phyloP scores from a whole-genome alignment of 2,113 vertebrate genomes.

The Speoplatyrhinus poulsoni region DNA sequence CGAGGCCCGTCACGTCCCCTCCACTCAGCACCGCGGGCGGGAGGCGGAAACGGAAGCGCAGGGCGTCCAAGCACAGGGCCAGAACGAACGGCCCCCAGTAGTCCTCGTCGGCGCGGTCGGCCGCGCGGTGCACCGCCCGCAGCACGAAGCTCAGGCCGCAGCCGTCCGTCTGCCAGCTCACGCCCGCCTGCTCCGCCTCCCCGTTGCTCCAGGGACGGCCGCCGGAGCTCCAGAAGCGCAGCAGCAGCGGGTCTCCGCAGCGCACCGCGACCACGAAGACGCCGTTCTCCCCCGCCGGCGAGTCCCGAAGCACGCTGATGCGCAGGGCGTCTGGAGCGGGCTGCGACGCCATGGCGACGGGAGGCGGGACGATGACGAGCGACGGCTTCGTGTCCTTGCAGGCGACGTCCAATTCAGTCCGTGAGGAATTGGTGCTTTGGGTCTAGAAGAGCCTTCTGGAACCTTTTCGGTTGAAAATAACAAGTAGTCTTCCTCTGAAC shows the following conservation, averaged over 20 bases:
- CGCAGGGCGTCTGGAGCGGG: conserved; percentile 44
- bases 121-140: conserved; percentile 42
- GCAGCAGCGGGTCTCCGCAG: conserved; percentile 57
- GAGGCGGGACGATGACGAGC: conserved; percentile 56
- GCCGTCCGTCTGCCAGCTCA: not conserved
- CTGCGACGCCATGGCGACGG: conserved; percentile 67
- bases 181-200: conserved; percentile 63
- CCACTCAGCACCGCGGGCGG: conserved; percentile 19
- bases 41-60: conserved; percentile 56
- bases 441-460: not conserved
- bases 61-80: conserved; percentile 61
- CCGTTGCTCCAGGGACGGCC: conserved; percentile 50
- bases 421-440: not conserved
- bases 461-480: not conserved
- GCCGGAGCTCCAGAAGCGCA: conserved; percentile 55
- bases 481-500: not conserved
- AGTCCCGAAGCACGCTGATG: conserved; percentile 65
- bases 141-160: conserved; percentile 57
- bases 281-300: conserved; percentile 37
- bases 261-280: conserved; percentile 56
- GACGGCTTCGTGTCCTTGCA: conserved; percentile 15
- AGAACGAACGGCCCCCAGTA: conserved; percentile 71
- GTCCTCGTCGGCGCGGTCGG: conserved; percentile 53
- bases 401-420: not conserved
- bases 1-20: conserved; percentile 35